Evolutionary conservation across 2,888 invertebrate genomes (phyloP), one percentile per base, ranked within the genome.

Genomic region (Leuctra nigra): DNA sequence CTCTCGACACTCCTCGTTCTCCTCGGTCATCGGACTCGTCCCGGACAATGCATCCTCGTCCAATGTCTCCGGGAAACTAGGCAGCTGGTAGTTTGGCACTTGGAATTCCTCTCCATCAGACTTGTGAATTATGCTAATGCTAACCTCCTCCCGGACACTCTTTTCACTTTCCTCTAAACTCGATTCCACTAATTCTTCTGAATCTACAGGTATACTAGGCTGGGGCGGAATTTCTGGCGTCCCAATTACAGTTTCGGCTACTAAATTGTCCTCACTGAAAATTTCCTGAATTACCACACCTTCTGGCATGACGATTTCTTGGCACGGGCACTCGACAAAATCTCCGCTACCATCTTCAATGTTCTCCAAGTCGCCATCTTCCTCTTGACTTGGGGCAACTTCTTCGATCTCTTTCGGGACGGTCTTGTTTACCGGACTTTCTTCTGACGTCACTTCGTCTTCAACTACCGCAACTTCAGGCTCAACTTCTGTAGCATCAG

Each of bases 141-240:
- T 64, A 60, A 63, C 57, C 23, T 65, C 66, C 63, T 64, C 35
- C 16, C 25, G 65, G 63, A 66, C 64, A 65, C 68, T 63, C 61
- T 69, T 66, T 20, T 62, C 65, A 58, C 55, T 66, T 65, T 54
- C 68, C 65, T 53, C 66, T 29, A 11, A 11, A 29, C 11, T 29
- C n/a, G n/a, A n/a, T 7, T 7, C 11, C 6, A 29, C 29, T 29
- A 29, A 29, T 23, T 44, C 44, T 2, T 11, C 44, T 20, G 23
- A 20, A 20, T 23, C 44, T 22, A 22, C 11, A 29, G 6, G 6
- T 29, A 7, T 11, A 7, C 11, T 29, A 7, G 6, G 7, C 29
- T 29, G 29, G 11, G 29, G 29, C 29, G 11, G 11, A 29, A 7
- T 29, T n/a, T 44, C 44, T 23, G 44, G 23, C 7, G n/a, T 20